These are phyloP conservation scores for Polypterus senegalus DNA, from an alignment of 2,113 vertebrate species.

Conservation along the genomic window DNA sequence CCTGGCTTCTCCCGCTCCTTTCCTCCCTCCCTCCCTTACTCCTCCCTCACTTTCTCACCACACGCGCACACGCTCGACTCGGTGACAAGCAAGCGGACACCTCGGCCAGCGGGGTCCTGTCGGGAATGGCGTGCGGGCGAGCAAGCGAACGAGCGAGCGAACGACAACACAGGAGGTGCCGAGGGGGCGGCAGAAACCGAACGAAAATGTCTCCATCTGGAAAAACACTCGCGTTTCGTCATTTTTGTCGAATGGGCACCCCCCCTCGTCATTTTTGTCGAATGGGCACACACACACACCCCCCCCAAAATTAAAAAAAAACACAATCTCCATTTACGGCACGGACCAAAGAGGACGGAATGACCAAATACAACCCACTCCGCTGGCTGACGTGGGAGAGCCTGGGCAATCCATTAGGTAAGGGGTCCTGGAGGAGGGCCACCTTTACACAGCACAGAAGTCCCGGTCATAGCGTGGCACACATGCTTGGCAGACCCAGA, in stretches of 20 bases:
- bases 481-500: no score
- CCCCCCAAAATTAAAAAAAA: no score
- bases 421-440: no score
- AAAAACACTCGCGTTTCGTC: neutral
- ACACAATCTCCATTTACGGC: neutral
- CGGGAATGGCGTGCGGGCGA: neutral
- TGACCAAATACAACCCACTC: no score
- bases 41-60: slow-evolving; percentile 12
- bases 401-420: no score
- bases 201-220: neutral
- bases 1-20: slow-evolving; percentile 11
- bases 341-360: neutral
- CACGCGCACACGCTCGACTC: slow-evolving; percentile 6
- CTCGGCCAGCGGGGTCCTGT: neutral
- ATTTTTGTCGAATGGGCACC: neutral
- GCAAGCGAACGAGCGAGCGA: neutral
- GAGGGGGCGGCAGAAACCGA: neutral
- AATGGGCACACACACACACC: neutral
- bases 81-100: slow-evolving; percentile 8
- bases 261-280: neutral
- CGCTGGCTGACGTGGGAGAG: no score
- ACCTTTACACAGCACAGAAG: no score
- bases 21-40: slow-evolving; percentile 23
- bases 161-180: neutral
- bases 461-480: no score